Conservation (phyloP, 2,797 vertebrate species). For the Melanotaenia parkinsoni region DNA sequence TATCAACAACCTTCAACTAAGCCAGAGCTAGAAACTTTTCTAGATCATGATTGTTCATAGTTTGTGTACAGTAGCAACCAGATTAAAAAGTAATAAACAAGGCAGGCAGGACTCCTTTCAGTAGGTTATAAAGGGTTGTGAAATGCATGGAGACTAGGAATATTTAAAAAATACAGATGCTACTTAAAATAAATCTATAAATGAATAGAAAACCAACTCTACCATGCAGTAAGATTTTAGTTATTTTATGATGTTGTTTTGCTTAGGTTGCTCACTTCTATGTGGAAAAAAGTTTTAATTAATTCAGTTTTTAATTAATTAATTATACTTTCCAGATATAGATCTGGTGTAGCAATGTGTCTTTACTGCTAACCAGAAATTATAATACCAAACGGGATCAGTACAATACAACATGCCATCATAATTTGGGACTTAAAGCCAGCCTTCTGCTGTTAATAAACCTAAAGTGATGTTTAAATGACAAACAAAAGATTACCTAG, state of each 20-base stretch:
- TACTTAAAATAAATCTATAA: background rate
- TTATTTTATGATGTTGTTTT: background rate
- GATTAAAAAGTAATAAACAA: constrained; percentile 23
- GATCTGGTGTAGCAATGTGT: too few species aligned
- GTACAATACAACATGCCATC: too few species aligned
- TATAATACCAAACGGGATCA: too few species aligned
- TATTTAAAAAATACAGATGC: background rate
- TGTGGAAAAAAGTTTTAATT: background rate
- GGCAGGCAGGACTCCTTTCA: constrained; percentile 32
- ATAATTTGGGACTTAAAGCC: too few species aligned
- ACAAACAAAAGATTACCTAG: background rate
- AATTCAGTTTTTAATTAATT: background rate
- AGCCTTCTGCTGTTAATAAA: background rate
- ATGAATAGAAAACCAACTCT: background rate
- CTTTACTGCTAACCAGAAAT: too few species aligned
- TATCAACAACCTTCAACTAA: constrained; percentile 5
- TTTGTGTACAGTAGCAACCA: constrained; percentile 11
- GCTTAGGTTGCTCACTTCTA: background rate
- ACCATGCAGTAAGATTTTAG: constrained; percentile 4
- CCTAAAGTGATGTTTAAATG: background rate
- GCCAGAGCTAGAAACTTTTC: constrained; percentile 9
- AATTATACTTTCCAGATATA: too few species aligned
- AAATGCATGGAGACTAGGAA: constrained; percentile 14
- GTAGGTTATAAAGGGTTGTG: constrained; percentile 47
- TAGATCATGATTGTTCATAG: constrained; percentile 21